These are phyloP conservation scores for Echinarachnius parma DNA, from an alignment of 53 echinoderm and acorn worm genomes.

Conservation along the genomic window DNA sequence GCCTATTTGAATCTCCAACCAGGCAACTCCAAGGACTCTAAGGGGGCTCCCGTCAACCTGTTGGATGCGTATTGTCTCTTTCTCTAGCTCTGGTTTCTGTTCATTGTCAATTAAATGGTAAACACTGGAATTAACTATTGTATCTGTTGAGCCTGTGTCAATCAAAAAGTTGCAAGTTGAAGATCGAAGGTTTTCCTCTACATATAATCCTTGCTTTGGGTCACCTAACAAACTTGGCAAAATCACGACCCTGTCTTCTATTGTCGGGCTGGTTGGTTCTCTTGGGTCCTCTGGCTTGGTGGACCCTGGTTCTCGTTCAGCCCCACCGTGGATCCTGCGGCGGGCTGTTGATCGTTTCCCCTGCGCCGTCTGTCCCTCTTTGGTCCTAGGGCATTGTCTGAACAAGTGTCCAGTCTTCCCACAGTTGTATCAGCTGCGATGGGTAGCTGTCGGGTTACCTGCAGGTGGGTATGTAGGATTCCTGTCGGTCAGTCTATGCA, in stretches of 20 bases:
- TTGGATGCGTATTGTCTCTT: not conserved
- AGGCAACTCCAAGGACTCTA: conserved; percentile 16
- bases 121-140: not conserved
- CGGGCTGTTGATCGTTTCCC: conserved; percentile 12
- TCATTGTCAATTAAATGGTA: conserved; percentile 31
- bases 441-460: too few species aligned
- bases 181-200: conserved; percentile 35
- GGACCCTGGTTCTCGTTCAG: not conserved
- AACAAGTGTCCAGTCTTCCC: conserved; percentile 16
- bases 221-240: not conserved
- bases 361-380: not conserved
- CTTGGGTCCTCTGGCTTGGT: not conserved
- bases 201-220: conserved; percentile 38
- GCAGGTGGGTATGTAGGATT: not conserved
- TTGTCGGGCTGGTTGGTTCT: not conserved
- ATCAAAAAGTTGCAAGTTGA: conserved; percentile 22
- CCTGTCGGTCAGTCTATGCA: not conserved
- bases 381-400: conserved; percentile 9
- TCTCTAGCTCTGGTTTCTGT: conserved; percentile 19
- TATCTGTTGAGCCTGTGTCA: conserved; percentile 8
- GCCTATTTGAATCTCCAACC: conserved; percentile 34
- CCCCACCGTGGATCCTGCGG: conserved; percentile 19
- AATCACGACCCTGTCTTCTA: not conserved
- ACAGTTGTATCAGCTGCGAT: conserved; percentile 31
- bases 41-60: conserved; percentile 47